Evolutionary conservation across 2,888 invertebrate genomes (phyloP).

Genomic region (Platycheirus rosarum): DNA sequence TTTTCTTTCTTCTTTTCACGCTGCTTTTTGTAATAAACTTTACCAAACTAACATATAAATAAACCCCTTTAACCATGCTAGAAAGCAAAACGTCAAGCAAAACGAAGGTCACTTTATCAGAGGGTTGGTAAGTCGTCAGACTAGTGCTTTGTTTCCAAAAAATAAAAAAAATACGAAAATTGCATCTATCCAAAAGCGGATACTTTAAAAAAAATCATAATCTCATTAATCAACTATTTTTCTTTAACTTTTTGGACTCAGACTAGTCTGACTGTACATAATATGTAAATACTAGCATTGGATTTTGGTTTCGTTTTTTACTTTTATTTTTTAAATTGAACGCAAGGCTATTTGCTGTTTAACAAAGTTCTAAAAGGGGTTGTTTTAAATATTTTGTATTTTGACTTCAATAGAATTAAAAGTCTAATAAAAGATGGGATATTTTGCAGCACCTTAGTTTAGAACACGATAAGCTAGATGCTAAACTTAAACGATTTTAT

Average conservation of each 20-base stretch:
- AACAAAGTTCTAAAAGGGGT: no score
- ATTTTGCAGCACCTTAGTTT: conserved; percentile 16
- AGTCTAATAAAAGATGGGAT: conserved; percentile 17
- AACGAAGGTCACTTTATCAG: conserved; percentile 89
- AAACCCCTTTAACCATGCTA: conserved; percentile 78
- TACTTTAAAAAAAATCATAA: conserved; percentile 29
- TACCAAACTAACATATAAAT: conserved; percentile 9
- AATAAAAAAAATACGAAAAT: conserved; percentile 41
- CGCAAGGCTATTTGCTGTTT: background rate
- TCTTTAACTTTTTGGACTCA: conserved; percentile 74
- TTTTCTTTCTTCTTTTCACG: conserved; percentile 57
- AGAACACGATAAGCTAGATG: conserved; percentile 21
- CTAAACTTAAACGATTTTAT: background rate
- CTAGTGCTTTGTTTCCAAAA: conserved; percentile 75
- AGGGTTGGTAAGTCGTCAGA: conserved; percentile 88
- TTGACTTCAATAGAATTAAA: no score
- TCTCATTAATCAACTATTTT: conserved; percentile 58
- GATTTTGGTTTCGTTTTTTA: conserved; percentile 18
- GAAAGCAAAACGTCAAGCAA: conserved; percentile 88
- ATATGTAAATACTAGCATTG: conserved; percentile 65
- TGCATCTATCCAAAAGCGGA: conserved; percentile 14
- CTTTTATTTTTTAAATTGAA: conserved; percentile 9
- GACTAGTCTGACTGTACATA: conserved; percentile 77
- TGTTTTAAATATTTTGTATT: no score
- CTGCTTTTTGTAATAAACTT: conserved; percentile 61